A percentile compares a stretch with the other conserved stretches of the same genome.
Evolutionary conservation across 1,140 invertebrate species (phyloP).

Genomic region (Araneus ventricosus): DNA sequence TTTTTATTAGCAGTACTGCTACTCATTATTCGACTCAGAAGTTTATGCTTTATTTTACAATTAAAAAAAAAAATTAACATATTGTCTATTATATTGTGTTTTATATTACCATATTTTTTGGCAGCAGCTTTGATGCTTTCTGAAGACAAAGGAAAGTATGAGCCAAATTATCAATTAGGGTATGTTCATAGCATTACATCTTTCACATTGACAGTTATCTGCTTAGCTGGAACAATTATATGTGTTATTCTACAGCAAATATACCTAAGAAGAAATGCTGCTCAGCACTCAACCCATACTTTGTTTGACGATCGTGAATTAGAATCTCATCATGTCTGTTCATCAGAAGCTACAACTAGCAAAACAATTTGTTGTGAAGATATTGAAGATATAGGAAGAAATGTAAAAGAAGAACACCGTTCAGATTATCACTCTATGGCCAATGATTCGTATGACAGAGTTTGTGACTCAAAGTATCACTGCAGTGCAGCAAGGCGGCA

Average conservation of each 20-base stretch:
- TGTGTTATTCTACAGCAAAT: constrained; percentile 87
- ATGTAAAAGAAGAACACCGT: neutral
- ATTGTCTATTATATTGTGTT: constrained; percentile 32
- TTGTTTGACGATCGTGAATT: neutral
- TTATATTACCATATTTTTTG: constrained; percentile 42
- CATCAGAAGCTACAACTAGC: neutral
- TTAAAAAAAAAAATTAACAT: constrained; percentile 59
- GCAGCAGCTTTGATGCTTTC: constrained; percentile 15
- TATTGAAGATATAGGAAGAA: constrained; percentile 61
- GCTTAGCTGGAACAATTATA: constrained; percentile 85
- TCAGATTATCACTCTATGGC: neutral
- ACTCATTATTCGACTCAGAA: constrained; percentile 89
- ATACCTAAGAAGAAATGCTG: constrained; percentile 32
- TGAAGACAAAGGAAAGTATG: constrained; percentile 77
- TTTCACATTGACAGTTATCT: constrained; percentile 84
- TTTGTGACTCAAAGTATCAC: constrained; percentile 49
- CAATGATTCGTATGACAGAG: neutral
- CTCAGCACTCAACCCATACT: neutral
- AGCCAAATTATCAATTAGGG: constrained; percentile 91
- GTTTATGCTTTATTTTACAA: constrained; percentile 87
- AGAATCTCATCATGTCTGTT: neutral
- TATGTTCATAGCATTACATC: constrained; percentile 85
- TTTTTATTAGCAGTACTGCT: constrained; percentile 89
- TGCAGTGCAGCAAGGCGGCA: constrained; percentile 79
- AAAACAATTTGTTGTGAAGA: constrained; percentile 24